A percentile compares a stretch with the other conserved stretches of the same genome.
These are phyloP conservation scores for Euthynnus affinis DNA, from an alignment of 2,797 vertebrate species.

Conservation along the genomic window DNA sequence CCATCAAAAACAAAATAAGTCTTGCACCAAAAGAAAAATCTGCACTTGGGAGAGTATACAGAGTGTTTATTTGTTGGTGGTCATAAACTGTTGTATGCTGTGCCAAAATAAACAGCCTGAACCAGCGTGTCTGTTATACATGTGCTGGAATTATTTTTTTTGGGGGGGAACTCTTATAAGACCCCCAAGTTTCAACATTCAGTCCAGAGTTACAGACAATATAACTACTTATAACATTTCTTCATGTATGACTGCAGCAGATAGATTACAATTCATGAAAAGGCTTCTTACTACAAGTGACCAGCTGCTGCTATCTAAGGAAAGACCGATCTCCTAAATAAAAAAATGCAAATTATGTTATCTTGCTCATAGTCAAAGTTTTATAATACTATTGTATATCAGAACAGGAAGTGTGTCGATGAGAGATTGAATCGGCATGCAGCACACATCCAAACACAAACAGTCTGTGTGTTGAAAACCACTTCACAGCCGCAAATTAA, in stretches of 20 bases:
- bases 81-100: neutral
- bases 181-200: neutral
- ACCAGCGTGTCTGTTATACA: neutral
- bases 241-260: too few species aligned
- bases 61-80: too few species aligned
- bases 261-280: too few species aligned
- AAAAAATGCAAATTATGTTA: too few species aligned
- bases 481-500: too few species aligned
- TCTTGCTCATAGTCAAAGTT: neutral
- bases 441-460: neutral
- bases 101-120: neutral
- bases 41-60: too few species aligned
- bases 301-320: neutral
- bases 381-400: fast-evolving
- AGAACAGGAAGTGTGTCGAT: neutral
- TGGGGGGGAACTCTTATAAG: neutral
- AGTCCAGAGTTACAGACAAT: too few species aligned
- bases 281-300: too few species aligned
- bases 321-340: neutral
- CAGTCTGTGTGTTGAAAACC: too few species aligned
- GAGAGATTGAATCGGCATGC: neutral
- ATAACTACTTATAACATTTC: neutral
- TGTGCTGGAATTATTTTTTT: neutral
- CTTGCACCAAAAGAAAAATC: neutral
- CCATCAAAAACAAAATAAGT: neutral